Evolutionary conservation across 2,113 vertebrate genomes (phyloP).

Genomic region (Coturnix japonica): DNA sequence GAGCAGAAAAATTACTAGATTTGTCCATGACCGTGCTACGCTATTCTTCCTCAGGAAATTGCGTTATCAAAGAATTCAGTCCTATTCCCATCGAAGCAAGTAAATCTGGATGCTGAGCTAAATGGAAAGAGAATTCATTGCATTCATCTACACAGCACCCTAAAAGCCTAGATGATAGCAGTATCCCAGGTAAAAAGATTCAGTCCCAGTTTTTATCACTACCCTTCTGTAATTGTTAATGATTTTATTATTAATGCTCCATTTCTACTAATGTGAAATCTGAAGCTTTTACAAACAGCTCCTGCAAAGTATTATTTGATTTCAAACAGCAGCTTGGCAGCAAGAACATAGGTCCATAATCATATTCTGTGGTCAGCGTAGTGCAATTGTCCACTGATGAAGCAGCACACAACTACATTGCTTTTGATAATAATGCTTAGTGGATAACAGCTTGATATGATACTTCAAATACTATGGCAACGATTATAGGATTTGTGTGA

Average conservation of each 20-base stretch:
- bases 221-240: background rate
- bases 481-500: background rate
- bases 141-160: background rate
- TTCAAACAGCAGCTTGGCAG: background rate
- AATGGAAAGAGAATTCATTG: slow-evolving; percentile 36
- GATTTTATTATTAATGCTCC: background rate
- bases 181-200: background rate
- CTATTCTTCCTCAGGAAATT: slow-evolving; percentile 62
- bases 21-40: slow-evolving; percentile 46
- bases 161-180: background rate
- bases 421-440: background rate
- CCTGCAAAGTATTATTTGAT: background rate
- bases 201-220: background rate
- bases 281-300: background rate
- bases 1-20: slow-evolving; percentile 69
- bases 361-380: fast-evolving
- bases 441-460: background rate
- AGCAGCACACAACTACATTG: background rate
- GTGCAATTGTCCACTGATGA: background rate
- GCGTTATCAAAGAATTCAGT: slow-evolving; percentile 62
- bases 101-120: slow-evolving; percentile 16
- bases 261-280: background rate
- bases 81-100: slow-evolving; percentile 45
- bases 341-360: fast-evolving
- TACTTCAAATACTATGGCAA: background rate